Evolutionary conservation across 92 coral and sea anemone species (phyloP), one percentile per base, ranked within the genome.

Genomic region (Anthopleura xanthogrammica): DNA sequence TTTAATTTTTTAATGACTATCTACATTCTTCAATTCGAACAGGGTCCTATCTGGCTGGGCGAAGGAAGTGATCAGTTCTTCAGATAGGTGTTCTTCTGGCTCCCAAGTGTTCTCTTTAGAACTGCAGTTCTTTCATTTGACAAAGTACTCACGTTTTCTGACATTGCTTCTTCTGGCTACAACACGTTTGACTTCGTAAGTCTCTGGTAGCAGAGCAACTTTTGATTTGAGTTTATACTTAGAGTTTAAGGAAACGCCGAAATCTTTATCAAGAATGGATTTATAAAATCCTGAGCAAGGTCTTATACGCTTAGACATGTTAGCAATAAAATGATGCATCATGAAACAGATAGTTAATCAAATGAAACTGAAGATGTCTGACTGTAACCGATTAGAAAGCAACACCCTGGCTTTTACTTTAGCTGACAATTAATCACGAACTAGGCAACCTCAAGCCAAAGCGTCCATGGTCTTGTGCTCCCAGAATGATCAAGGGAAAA

Each of bases 41-140:
- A 19, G 5, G 20, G 16, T 36, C 50, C 2, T 6, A 74, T 2
- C 23, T 4, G 10, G 8, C 23, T 76, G 16, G 4, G 55, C 78
- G 42, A 82, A 82, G 41, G 80, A 14, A 64, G 87, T 17, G 41
- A 83, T 65, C 22, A 58, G 41, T 0, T 77, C 75, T 64, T 84
- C 87, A 5, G 87, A 60, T 57, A 84, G 46, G 42, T 77, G 82
- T 17, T 76, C 82, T 41, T 48, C 82, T 46, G 76, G 87, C 52
- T 84, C 87, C 87, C 87, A 84, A 3, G 76, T 78, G 77, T 85
- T 85, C 19, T 77, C 87, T n/a, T 41, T 46, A 8, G 83, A 48
- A 29, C 54, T 57, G 83, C 78, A 84, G 58, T 77, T 68, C 74
- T 76, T 17, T 82, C 87, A 77, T 56, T 84, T 64, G 81, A 84